Conservation (phyloP, 2,888 invertebrate species). For the Malacosoma neustria region DNA sequence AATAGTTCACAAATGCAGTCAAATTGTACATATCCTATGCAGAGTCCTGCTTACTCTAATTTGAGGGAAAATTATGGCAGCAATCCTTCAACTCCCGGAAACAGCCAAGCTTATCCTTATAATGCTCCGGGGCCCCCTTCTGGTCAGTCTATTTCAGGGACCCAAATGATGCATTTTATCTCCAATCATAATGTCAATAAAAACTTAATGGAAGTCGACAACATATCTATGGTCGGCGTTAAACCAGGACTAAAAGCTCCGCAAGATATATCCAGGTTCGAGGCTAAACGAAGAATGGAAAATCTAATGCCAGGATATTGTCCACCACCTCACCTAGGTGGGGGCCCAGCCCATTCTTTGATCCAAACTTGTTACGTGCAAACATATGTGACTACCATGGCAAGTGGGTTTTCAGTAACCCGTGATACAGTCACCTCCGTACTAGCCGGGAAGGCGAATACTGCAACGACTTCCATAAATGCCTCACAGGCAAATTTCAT, state of each 20-base stretch:
- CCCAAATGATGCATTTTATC: slow-evolving; percentile 69
- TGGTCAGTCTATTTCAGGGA: slow-evolving; percentile 43
- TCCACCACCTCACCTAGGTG: slow-evolving; percentile 63
- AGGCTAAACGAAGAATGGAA: slow-evolving; percentile 41
- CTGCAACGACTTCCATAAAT: slow-evolving; percentile 84
- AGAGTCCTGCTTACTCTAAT: slow-evolving; percentile 70
- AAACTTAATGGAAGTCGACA: slow-evolving; percentile 68
- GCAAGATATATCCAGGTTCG: slow-evolving; percentile 40
- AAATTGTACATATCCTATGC: slow-evolving; percentile 52
- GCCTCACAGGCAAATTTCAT: slow-evolving; percentile 69
- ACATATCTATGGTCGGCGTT: slow-evolving; percentile 68
- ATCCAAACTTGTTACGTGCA: slow-evolving; percentile 62
- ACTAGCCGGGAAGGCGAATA: slow-evolving; percentile 83
- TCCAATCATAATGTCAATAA: slow-evolving; percentile 67
- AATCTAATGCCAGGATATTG: slow-evolving; percentile 65
- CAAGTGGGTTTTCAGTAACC: slow-evolving; percentile 84
- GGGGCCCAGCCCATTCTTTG: slow-evolving; percentile 57
- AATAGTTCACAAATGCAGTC: slow-evolving; percentile 42
- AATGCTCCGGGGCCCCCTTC: slow-evolving; percentile 55
- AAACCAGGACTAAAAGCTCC: slow-evolving; percentile 42
- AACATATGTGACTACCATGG: slow-evolving; percentile 67
- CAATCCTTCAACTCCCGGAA: slow-evolving; percentile 51
- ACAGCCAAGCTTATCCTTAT: slow-evolving; percentile 42
- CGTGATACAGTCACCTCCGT: slow-evolving; percentile 89
- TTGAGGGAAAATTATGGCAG: slow-evolving; percentile 47